Conservation (phyloP, 2,888 invertebrate genomes). For the Netelia inedita region DNA sequence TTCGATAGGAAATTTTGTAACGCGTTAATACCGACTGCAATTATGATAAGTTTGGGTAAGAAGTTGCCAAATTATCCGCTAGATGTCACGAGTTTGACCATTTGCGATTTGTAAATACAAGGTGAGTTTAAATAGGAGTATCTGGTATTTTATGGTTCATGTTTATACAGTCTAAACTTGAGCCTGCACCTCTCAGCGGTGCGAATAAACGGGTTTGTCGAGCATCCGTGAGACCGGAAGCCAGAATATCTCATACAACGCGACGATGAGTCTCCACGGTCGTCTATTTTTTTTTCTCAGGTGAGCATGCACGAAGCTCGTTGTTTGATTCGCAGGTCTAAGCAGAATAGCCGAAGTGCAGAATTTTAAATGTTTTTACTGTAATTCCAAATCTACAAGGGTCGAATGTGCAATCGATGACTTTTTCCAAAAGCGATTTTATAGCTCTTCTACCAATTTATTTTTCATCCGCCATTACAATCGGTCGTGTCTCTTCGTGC, state of each 20-base stretch:
- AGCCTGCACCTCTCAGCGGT: not conserved
- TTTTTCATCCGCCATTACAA: conserved; percentile 33
- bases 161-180: not conserved
- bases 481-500: conserved; percentile 3
- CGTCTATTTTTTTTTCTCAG: conserved; percentile 12
- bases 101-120: not conserved
- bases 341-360: not conserved
- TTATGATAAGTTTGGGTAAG: not conserved
- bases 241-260: conserved; percentile 24
- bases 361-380: not conserved
- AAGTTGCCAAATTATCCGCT: not conserved
- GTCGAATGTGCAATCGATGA: not conserved
- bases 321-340: too few species aligned
- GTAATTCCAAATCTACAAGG: not conserved
- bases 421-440: too few species aligned
- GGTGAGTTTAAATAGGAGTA: not conserved
- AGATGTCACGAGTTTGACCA: not conserved
- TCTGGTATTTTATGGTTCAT: conserved; percentile 1
- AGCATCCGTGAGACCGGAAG: conserved; percentile 68
- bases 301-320: not conserved
- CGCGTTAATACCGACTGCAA: not conserved
- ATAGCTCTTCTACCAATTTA: not conserved
- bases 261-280: conserved; percentile 36
- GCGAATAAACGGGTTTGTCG: conserved; percentile 37
- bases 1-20: too few species aligned